phyloP scores from a whole-genome alignment of 2,888 invertebrate genomes.

The Syrphus vitripennis region DNA sequence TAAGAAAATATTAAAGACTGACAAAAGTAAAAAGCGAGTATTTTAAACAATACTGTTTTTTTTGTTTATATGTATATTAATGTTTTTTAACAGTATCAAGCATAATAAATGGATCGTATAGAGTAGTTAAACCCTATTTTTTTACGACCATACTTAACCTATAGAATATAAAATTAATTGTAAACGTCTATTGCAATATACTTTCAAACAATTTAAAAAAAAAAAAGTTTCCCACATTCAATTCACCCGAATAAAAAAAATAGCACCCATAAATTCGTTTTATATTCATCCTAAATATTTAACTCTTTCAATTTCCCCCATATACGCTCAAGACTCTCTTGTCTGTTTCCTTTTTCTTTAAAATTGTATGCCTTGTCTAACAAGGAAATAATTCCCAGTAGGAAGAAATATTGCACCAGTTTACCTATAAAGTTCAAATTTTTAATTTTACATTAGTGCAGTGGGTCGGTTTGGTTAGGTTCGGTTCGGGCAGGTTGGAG shows the following conservation, averaged over 20 bases:
- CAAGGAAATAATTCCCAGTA: constrained; percentile 12
- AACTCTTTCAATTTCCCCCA: constrained; percentile 18
- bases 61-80: too few species aligned
- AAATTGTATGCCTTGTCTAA: background rate
- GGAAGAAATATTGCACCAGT: constrained; percentile 43
- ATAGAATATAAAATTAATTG: background rate
- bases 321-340: background rate
- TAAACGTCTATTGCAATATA: background rate
- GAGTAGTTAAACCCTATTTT: background rate
- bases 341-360: background rate
- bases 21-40: too few species aligned
- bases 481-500: background rate
- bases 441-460: constrained; percentile 50
- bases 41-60: too few species aligned
- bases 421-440: constrained; percentile 46
- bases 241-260: background rate
- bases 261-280: constrained; percentile 40
- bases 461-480: background rate
- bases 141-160: background rate
- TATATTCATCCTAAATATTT: constrained; percentile 46
- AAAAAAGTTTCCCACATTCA: background rate
- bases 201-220: background rate
- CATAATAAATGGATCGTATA: too few species aligned
- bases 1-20: too few species aligned
- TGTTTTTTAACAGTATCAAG: too few species aligned